Conservation (phyloP, 1,140 invertebrate genomes). For the Coptotermes formosanus region DNA sequence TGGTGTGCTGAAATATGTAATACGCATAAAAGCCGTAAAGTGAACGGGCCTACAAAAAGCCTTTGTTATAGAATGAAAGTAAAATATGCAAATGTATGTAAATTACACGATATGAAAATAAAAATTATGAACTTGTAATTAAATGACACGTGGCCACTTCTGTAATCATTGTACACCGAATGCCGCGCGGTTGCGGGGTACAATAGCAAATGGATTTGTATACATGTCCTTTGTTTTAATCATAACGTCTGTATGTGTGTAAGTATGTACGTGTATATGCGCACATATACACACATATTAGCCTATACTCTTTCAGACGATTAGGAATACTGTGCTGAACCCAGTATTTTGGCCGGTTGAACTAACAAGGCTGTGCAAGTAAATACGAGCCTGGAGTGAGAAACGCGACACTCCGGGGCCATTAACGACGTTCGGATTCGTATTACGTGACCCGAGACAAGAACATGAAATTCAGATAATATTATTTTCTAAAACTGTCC, state of each 20-base stretch:
- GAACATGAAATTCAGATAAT: background rate
- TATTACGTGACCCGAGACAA: background rate
- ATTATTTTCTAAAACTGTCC: background rate
- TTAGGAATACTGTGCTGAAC: background rate
- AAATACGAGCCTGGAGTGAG: background rate
- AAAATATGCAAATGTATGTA: conserved; percentile 17
- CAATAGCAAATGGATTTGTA: background rate
- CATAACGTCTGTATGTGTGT: background rate
- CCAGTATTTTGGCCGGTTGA: background rate
- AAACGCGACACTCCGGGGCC: background rate
- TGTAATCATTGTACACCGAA: background rate
- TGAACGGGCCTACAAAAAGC: background rate
- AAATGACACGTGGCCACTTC: background rate
- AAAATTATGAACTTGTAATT: background rate
- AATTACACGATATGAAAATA: background rate
- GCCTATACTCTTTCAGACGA: background rate
- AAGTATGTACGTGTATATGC: too few relatives aligned
- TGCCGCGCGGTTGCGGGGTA: background rate
- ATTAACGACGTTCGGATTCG: background rate
- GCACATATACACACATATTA: background rate
- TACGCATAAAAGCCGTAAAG: background rate
- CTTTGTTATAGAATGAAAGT: background rate
- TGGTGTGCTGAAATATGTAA: background rate
- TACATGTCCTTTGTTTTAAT: background rate
- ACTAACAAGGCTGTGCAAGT: background rate